phyloP scores from a whole-genome alignment of 1,140 invertebrate genomes.

The Plectrocnemia conspersa region DNA sequence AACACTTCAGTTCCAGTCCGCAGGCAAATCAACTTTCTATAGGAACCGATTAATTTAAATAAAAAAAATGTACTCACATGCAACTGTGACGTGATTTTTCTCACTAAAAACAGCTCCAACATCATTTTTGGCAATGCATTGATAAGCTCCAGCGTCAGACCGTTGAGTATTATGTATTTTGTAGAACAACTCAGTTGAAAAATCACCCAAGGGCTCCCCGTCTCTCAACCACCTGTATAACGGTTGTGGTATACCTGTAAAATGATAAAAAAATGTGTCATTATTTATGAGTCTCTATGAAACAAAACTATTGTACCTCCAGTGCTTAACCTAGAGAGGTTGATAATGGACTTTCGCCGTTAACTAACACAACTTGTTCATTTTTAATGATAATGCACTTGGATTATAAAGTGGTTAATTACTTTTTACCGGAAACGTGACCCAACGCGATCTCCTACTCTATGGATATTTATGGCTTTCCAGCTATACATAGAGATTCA shows the following conservation, averaged over 20 bases:
- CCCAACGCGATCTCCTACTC: too few relatives aligned
- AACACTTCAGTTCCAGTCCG: too few relatives aligned
- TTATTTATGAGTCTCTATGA: neutral
- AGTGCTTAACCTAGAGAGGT: too few relatives aligned
- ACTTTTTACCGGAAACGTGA: too few relatives aligned
- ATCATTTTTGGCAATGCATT: conserved; percentile 84
- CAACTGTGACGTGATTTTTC: conserved; percentile 78
- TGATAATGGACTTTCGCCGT: conserved; percentile 23
- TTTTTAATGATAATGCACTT: conserved; percentile 26
- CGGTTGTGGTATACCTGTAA: conserved; percentile 77
- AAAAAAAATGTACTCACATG: conserved; percentile 66
- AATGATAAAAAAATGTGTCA: conserved; percentile 5
- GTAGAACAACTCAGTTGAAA: conserved; percentile 72
- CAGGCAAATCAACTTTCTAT: too few relatives aligned
- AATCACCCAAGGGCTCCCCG: conserved; percentile 66
- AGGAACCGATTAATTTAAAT: conserved; percentile 1
- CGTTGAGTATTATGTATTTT: conserved; percentile 73
- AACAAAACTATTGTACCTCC: conserved; percentile 5
- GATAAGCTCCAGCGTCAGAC: conserved; percentile 80
- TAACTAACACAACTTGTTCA: conserved; percentile 16
- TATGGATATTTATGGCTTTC: too few relatives aligned
- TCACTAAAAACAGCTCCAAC: conserved; percentile 88
- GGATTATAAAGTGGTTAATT: conserved; percentile 12
- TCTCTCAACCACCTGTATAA: conserved; percentile 89
- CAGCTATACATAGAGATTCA: too few relatives aligned